Evolutionary conservation across 2,113 vertebrate genomes (phyloP).

Genomic region (Casuarius casuarius): DNA sequence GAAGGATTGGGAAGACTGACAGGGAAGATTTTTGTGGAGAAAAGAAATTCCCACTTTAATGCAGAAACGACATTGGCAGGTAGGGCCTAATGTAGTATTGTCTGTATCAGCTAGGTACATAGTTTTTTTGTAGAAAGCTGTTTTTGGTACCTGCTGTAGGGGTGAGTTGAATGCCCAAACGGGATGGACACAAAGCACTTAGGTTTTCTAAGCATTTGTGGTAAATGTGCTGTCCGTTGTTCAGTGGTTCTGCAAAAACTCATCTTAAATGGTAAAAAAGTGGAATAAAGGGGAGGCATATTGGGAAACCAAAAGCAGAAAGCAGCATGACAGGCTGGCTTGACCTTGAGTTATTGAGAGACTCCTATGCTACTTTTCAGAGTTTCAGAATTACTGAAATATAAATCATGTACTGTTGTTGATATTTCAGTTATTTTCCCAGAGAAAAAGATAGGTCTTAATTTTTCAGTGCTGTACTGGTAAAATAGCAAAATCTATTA

Average conservation of each 20-base stretch:
- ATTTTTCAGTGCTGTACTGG: background rate
- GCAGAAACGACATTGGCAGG: background rate
- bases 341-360: background rate
- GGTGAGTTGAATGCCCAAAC: background rate
- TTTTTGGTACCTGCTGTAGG: no score
- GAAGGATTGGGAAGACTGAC: background rate
- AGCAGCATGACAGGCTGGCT: background rate
- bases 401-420: background rate
- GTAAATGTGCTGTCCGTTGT: background rate
- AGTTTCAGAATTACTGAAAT: background rate
- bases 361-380: background rate
- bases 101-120: background rate
- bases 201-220: background rate
- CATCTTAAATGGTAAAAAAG: background rate
- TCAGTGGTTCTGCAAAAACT: background rate
- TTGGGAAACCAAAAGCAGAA: background rate
- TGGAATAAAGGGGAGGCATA: background rate
- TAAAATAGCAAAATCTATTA: slow-evolving; percentile 34
- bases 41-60: background rate
- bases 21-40: background rate
- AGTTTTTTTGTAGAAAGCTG: background rate
- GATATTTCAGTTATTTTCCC: background rate
- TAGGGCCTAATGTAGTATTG: background rate
- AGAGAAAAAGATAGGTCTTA: background rate
- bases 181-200: background rate